Conservation (phyloP, 53 echinoderm and acorn worm genomes). For the Patiria pectinifera region DNA sequence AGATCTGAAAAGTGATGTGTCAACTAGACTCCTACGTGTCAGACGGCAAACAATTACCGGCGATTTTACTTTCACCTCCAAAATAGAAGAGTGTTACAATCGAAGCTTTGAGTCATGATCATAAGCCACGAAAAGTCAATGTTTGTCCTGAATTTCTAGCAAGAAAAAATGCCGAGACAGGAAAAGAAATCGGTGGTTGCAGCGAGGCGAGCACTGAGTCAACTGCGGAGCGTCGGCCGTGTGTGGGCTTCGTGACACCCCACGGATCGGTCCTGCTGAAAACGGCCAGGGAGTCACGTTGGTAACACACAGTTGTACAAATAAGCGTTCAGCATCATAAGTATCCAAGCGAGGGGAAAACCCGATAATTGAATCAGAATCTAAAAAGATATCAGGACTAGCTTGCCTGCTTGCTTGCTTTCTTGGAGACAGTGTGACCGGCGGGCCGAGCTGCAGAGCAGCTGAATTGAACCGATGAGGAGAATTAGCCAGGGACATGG, state of each 20-base stretch:
- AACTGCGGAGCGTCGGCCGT: slow-evolving; percentile 40
- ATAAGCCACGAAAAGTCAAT: slow-evolving; percentile 57
- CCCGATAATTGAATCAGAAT: slow-evolving; percentile 40
- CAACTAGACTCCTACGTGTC: slow-evolving; percentile 33
- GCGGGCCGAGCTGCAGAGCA: slow-evolving; percentile 21
- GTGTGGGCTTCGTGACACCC: slow-evolving; percentile 52
- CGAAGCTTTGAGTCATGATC: slow-evolving; percentile 34
- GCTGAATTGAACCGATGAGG: slow-evolving; percentile 45
- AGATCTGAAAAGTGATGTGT: slow-evolving; percentile 26
- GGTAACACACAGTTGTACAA: slow-evolving; percentile 54
- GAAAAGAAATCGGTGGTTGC: neutral
- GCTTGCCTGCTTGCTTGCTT: slow-evolving; percentile 4
- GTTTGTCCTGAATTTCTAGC: slow-evolving; percentile 26
- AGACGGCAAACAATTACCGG: slow-evolving; percentile 44
- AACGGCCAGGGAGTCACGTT: slow-evolving; percentile 51
- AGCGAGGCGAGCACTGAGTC: slow-evolving; percentile 22
- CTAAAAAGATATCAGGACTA: neutral
- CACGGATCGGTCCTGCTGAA: neutral
- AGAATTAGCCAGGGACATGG: slow-evolving; percentile 2
- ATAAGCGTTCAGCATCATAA: slow-evolving; percentile 50
- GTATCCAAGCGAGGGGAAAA: neutral
- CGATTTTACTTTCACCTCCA: slow-evolving; percentile 34
- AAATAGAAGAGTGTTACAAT: slow-evolving; percentile 24
- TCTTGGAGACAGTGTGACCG: neutral
- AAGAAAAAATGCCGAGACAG: neutral